Base-by-base conservation (phyloP, 2,888 invertebrate genomes). In the Andricus curvator region DNA sequence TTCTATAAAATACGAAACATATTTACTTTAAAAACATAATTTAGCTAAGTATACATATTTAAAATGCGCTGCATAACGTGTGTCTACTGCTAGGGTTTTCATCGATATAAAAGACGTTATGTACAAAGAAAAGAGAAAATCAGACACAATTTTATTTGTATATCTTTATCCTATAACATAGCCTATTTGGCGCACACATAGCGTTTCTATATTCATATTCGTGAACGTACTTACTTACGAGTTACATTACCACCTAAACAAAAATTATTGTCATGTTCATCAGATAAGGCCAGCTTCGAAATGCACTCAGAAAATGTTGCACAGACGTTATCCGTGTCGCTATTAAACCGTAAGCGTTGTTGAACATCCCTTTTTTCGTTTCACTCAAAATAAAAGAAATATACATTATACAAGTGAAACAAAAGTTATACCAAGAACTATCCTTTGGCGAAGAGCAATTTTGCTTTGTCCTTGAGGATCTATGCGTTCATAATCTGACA, bases 1-100 rank as follows among this genome's bases (percentile, higher is more conserved):
- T 74, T 89, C 83, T 91, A 90, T 90, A 91, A 91, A 91, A 91
- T 91, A 91, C 86, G 90, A 91, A 91, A 91, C 91, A 91, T 92
- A 91, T 91, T 90, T 88, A 88, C 88, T 88, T 86, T 89, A 87
- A 85, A 86, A 86, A 88, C 90, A 91, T 91, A 91, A 91, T 90
- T 91, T 91, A 91, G 88, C 89, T 88, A 91, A 89, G 89, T 90
- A 88, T 91, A 91, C 89, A 89, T 90, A 86, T 82, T 86, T 84
- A 84, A 86, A 87, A 88, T 87, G 83, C 85, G 85, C 81, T 81
- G 80, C 78, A 83, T 83, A 86, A 84, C 85, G 82, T 82, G 84
- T 87, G 85, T 84, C 85, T 83, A 84, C 82, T 81, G 84, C 85
- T 85, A 87, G 85, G 85, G 86, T 85, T 84, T 87, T 85, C 86